Evolutionary conservation across 64 coral and sea anemone genomes (phyloP).

Genomic region (Platygyra sinensis): DNA sequence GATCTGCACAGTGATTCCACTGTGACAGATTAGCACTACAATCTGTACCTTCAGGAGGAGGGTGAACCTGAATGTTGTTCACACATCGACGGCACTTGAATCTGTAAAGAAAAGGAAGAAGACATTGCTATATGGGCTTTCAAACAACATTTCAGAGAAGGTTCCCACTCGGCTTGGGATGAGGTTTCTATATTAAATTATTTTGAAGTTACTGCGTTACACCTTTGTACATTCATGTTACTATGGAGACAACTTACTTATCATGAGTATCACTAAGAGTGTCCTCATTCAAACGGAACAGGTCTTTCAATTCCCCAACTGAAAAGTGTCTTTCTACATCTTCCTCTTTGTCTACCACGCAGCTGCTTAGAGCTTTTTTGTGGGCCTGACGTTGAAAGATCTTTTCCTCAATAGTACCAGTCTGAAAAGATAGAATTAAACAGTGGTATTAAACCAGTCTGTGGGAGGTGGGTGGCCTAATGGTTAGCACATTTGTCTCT

Average conservation of each 20-base stretch:
- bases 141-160: not conserved
- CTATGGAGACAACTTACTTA: slow-evolving; percentile 50
- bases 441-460: not conserved
- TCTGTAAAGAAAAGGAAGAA: slow-evolving; percentile 7
- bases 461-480: too few relatives aligned
- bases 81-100: slow-evolving; percentile 94
- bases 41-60: slow-evolving; percentile 72
- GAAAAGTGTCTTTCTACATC: slow-evolving; percentile 96
- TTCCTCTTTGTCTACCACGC: slow-evolving; percentile 94
- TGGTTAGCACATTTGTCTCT: too few relatives aligned
- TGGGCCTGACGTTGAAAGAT: slow-evolving; percentile 96
- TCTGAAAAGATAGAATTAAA: slow-evolving; percentile 36
- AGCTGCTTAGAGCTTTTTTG: slow-evolving; percentile 95
- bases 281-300: slow-evolving; percentile 86
- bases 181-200: too few relatives aligned
- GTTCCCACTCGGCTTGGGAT: too few relatives aligned
- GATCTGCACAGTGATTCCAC: slow-evolving; percentile 88
- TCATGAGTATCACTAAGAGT: slow-evolving; percentile 94
- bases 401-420: slow-evolving; percentile 97
- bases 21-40: slow-evolving; percentile 82
- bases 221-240: not conserved
- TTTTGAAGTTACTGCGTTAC: too few relatives aligned
- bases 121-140: not conserved
- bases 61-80: slow-evolving; percentile 89
- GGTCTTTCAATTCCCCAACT: slow-evolving; percentile 82